These are phyloP conservation scores for Nerophis lumbriciformis DNA, from an alignment of 2,113 vertebrate species.

Conservation along the genomic window DNA sequence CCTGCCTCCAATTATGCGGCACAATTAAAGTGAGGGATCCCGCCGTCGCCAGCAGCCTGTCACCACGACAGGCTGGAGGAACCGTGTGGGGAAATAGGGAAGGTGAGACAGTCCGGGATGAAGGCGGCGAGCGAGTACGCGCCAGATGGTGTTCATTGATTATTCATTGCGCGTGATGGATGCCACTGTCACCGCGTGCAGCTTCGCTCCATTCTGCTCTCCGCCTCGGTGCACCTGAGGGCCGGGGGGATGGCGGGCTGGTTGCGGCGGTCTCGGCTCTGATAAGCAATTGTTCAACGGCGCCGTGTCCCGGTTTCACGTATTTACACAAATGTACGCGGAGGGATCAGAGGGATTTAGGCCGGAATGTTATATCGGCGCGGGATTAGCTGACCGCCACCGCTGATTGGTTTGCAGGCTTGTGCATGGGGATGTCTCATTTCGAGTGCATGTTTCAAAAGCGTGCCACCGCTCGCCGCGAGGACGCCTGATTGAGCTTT, in stretches of 20 bases:
- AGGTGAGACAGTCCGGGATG: slow-evolving; percentile 37
- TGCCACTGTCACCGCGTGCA: slow-evolving; percentile 63
- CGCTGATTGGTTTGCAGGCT: slow-evolving; percentile 11
- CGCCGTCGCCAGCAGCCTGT: slow-evolving; percentile 28
- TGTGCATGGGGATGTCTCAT: background rate
- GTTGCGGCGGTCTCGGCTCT: background rate
- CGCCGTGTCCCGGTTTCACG: slow-evolving; percentile 3
- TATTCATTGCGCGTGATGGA: slow-evolving; percentile 73
- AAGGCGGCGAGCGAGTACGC: slow-evolving; percentile 58
- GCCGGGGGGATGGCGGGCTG: slow-evolving; percentile 21
- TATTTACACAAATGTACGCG: slow-evolving; percentile 27
- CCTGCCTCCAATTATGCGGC: slow-evolving; percentile 32
- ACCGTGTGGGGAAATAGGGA: slow-evolving; percentile 26
- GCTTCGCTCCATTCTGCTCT: slow-evolving; percentile 58
- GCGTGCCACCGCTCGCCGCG: background rate
- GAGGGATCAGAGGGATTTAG: slow-evolving; percentile 38
- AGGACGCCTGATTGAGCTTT: background rate
- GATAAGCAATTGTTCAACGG: background rate
- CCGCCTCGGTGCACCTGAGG: slow-evolving; percentile 58
- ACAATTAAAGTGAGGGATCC: slow-evolving; percentile 50
- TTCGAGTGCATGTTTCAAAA: slow-evolving; percentile 10
- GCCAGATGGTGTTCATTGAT: slow-evolving; percentile 75
- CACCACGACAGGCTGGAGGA: slow-evolving; percentile 14
- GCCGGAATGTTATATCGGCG: slow-evolving; percentile 10
- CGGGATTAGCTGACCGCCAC: slow-evolving; percentile 32